Conservation (phyloP, 2,797 vertebrate genomes). For the Columba guinea region DNA sequence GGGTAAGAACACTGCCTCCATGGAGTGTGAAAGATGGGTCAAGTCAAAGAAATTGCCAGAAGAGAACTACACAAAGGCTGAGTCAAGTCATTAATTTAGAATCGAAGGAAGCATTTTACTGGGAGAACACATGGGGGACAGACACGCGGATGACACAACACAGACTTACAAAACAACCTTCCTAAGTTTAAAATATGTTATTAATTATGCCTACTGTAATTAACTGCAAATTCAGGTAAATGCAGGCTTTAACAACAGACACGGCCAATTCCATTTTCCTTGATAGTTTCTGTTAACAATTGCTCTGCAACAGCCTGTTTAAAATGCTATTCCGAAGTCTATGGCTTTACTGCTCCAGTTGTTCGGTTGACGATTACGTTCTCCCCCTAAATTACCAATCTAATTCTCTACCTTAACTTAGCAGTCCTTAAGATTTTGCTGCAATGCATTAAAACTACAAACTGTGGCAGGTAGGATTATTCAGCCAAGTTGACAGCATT, state of each 20-base stretch:
- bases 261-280: not conserved
- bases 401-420: not conserved
- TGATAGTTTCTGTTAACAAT: not conserved
- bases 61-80: not conserved
- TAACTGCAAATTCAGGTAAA: not conserved
- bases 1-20: not conserved
- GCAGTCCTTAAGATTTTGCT: not conserved
- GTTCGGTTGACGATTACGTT: not conserved
- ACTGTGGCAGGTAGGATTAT: not conserved
- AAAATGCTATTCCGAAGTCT: not conserved
- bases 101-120: constrained; percentile 5
- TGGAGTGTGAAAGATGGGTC: not conserved
- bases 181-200: not conserved
- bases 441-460: not conserved
- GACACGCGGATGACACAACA: accelerated
- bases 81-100: not conserved
- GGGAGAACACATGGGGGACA: not conserved
- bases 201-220: not conserved
- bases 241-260: not conserved
- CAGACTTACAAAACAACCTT: not conserved
- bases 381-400: not conserved
- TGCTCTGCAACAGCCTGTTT: not conserved
- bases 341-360: not conserved
- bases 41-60: not conserved
- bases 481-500: not conserved